These are phyloP conservation scores for Podarcis raffonei DNA, from an alignment of 2,113 vertebrate genomes.

Conservation along the genomic window DNA sequence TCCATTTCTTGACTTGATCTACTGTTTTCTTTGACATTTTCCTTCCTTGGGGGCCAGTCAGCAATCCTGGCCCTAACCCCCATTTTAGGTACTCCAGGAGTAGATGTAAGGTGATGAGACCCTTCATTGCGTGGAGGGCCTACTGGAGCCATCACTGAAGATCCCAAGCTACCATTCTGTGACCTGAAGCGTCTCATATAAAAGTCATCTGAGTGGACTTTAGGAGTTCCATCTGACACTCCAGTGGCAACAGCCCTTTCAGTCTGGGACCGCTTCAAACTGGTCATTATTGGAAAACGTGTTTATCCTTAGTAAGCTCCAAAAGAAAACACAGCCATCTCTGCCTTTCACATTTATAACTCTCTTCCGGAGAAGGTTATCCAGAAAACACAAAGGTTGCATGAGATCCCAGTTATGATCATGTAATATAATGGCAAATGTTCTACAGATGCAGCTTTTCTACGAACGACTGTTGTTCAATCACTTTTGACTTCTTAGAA, in stretches of 20 bases:
- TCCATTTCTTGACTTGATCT: conserved; percentile 82
- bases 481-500: conserved; percentile 53
- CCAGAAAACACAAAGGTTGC: conserved; percentile 73
- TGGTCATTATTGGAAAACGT: conserved; percentile 86
- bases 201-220: conserved; percentile 91
- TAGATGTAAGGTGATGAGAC: conserved; percentile 84
- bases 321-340: conserved; percentile 73
- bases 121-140: conserved; percentile 87
- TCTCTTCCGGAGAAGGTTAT: conserved; percentile 76
- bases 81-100: conserved; percentile 94
- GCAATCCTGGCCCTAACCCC: conserved; percentile 94
- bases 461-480: conserved; percentile 58
- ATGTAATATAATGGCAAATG: conserved; percentile 68
- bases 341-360: conserved; percentile 70
- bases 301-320: conserved; percentile 71
- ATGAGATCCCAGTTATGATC: conserved; percentile 73
- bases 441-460: conserved; percentile 25
- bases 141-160: conserved; percentile 77
- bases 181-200: conserved; percentile 90
- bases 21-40: conserved; percentile 80
- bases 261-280: conserved; percentile 89
- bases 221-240: conserved; percentile 78
- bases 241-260: conserved; percentile 86
- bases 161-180: conserved; percentile 86
- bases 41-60: conserved; percentile 95